Evolutionary conservation across 2,113 vertebrate species (phyloP).

Genomic region (Paradoxurus hermaphroditus): DNA sequence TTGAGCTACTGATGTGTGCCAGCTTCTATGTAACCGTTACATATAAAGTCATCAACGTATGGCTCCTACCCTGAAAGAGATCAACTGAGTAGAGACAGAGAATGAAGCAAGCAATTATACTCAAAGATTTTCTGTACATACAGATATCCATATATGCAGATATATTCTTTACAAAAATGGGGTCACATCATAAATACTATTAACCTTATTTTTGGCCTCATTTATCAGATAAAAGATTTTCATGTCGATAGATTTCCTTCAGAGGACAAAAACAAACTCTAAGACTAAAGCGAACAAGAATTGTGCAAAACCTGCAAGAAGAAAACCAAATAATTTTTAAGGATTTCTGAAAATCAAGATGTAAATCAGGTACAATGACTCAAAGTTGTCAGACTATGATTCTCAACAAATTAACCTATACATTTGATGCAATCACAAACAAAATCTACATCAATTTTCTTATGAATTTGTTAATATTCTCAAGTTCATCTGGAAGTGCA

Average conservation of each 20-base stretch:
- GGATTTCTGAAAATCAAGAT: background rate
- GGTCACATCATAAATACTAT: background rate
- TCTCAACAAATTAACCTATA: constrained; percentile 19
- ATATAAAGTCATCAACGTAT: background rate
- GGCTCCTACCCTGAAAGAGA: background rate
- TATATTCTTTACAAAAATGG: background rate
- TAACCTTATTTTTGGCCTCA: background rate
- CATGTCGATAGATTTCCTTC: background rate
- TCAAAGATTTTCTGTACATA: background rate
- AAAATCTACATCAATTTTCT: constrained; percentile 20
- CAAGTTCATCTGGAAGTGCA: constrained; percentile 45
- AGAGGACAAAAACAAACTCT: background rate
- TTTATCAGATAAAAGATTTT: background rate
- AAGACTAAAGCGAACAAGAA: background rate
- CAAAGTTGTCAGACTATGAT: background rate
- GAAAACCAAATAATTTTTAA: background rate
- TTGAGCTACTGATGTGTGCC: background rate
- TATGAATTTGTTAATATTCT: constrained; percentile 42
- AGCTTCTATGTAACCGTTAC: background rate
- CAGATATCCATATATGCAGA: background rate
- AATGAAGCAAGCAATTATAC: background rate
- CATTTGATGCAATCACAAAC: background rate
- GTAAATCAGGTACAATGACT: background rate
- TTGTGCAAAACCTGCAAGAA: background rate
- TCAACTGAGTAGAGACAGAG: background rate